phyloP scores from a whole-genome alignment of 1,140 invertebrate species.

The Macrobrachium rosenbergii region DNA sequence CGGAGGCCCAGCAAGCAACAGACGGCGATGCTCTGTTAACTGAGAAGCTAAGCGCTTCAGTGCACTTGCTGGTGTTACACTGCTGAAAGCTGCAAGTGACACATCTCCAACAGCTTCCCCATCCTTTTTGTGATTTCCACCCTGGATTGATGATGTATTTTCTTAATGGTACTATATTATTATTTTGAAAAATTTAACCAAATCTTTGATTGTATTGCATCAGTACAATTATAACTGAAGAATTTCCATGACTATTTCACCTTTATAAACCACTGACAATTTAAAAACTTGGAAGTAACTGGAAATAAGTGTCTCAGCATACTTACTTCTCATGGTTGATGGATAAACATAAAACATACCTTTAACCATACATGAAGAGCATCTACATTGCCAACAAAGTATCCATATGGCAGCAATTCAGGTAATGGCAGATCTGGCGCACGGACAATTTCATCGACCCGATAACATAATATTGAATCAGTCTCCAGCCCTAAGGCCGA shows the following conservation, averaged over 20 bases:
- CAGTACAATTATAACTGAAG: not conserved
- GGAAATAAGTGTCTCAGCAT: not conserved
- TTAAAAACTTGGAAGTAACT: not conserved
- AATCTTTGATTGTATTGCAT: not conserved
- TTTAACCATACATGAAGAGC: constrained; percentile 45
- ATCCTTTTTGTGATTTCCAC: constrained; percentile 42
- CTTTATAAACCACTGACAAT: not conserved
- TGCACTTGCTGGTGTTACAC: constrained; percentile 36
- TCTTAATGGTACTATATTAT: no score
- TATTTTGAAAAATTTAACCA: not conserved
- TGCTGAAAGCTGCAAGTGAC: constrained; percentile 32
- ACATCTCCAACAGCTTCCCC: constrained; percentile 37
- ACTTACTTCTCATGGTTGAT: not conserved
- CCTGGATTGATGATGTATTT: not conserved
- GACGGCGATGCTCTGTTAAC: constrained; percentile 45
- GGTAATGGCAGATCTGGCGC: constrained; percentile 20
- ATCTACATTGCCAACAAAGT: constrained; percentile 52
- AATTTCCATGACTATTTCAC: not conserved
- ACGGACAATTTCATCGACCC: constrained; percentile 36
- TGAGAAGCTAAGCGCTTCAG: constrained; percentile 37
- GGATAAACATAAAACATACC: constrained; percentile 5
- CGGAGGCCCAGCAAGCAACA: constrained; percentile 57
- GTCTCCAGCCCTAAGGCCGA: constrained; percentile 47
- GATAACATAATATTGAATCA: constrained; percentile 36
- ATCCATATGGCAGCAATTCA: constrained; percentile 49